Percentiles rank a stretch among this genome's conserved stretches.
Conservation (phyloP, 37 sponge, comb jelly and placozoan species). For the Crambe crambe region DNA sequence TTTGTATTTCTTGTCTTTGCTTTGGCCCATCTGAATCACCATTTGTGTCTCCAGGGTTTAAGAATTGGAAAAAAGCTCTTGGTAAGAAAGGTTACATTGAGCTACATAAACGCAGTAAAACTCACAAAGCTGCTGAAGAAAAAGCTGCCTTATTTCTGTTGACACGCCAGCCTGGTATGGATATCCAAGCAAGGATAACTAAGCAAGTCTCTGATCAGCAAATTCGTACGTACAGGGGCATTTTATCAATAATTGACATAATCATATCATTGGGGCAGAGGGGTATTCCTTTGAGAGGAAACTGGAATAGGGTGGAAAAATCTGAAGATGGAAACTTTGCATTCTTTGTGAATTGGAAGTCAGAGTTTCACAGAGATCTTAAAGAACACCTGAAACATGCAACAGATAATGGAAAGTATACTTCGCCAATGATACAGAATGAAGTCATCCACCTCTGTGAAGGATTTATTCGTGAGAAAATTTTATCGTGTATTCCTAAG, state of each 20-base stretch:
- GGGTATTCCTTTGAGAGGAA: constrained; percentile 33
- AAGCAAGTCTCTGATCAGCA: no score
- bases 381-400: constrained; percentile 33
- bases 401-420: constrained; percentile 34
- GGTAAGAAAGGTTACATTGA: no score
- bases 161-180: no score
- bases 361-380: constrained; percentile 28
- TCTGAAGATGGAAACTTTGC: constrained; percentile 50
- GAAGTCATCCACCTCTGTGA: constrained; percentile 40
- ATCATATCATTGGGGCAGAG: constrained; percentile 33
- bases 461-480: constrained; percentile 14
- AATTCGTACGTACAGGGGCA: no score
- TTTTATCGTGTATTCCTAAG: constrained; percentile 6
- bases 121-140: no score
- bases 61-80: no score
- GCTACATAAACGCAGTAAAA: no score
- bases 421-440: constrained; percentile 47
- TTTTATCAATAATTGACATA: constrained; percentile 29
- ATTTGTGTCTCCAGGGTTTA: no score
- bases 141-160: no score
- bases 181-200: no score
- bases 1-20: no score
- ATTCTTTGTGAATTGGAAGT: constrained; percentile 44
- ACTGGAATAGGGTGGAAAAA: constrained; percentile 22
- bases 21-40: no score